These are phyloP conservation scores for Chloroclysta siterata DNA, from an alignment of 2,888 invertebrate genomes.

Conservation along the genomic window DNA sequence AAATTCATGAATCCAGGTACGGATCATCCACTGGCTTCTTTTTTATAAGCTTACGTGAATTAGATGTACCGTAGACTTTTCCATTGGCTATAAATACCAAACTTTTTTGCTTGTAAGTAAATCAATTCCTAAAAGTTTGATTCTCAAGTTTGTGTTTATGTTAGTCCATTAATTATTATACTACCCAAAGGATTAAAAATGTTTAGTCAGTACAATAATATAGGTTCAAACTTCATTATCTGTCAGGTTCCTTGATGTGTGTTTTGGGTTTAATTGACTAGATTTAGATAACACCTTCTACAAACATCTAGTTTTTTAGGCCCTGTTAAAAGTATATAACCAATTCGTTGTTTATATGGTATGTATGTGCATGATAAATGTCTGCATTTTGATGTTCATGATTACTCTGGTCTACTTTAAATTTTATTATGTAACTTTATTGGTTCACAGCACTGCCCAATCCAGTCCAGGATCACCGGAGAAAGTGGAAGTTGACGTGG, in stretches of 20 bases:
- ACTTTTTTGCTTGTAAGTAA: background rate
- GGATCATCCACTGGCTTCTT: slow-evolving; percentile 50
- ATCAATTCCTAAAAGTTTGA: background rate
- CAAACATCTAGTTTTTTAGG: background rate
- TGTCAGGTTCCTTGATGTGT: background rate
- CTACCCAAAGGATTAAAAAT: no score
- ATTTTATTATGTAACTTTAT: slow-evolving; percentile 1
- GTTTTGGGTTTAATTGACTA: slow-evolving; percentile 3
- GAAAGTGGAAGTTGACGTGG: slow-evolving; percentile 54
- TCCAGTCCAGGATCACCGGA: slow-evolving; percentile 88
- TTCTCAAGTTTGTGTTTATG: background rate
- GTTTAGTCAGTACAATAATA: no score
- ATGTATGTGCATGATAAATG: slow-evolving; percentile 24
- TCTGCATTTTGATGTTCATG: slow-evolving; percentile 1
- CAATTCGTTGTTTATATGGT: slow-evolving; percentile 21
- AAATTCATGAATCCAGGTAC: slow-evolving; percentile 70
- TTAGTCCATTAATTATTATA: background rate
- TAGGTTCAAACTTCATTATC: no score
- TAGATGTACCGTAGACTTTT: background rate
- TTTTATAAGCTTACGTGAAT: slow-evolving; percentile 3
- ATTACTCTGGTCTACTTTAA: background rate
- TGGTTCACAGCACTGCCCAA: slow-evolving; percentile 80
- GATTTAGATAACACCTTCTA: background rate
- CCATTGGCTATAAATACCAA: background rate
- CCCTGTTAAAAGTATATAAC: background rate